Base-by-base conservation (phyloP, 2,888 invertebrate species). In the Anarsia innoxiella region DNA sequence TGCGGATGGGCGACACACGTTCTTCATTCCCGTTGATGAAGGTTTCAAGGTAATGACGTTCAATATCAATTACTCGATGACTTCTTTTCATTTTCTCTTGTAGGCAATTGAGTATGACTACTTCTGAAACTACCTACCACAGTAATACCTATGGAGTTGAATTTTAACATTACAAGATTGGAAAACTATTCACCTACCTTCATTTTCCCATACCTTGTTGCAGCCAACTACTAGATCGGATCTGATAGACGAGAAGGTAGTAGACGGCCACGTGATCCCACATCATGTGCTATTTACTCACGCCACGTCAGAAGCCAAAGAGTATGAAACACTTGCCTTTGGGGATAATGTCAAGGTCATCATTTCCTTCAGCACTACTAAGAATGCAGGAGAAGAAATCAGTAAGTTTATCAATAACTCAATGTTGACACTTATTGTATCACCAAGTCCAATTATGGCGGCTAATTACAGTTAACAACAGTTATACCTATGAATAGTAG, bases 191-290 rank as follows among this genome's bases (percentile, higher is more conserved):
- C n/a, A n/a, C n/a, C n/a, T n/a, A n/a, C n/a, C n/a, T n/a, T n/a
- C n/a, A n/a, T n/a, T n/a, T n/a, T n/a, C n/a, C n/a, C n/a, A n/a
- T n/a, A n/a, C 8, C 8, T 19, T 19, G 19, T 67, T 66, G 11
- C 60, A 91, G 91, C 89, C 90, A 42, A 85, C 88, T 12, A 88
- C 90, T 6, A 86, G 92, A 45, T 90, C 91, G 16, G 90, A 91
- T 54, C 86, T 92, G 56, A 91, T 96, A 42, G 95, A 95, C 67
- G 89, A 87, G 31, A 93, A 93, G 67, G 94, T 95, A 38, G 90
- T 96, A 44, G 94, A 95, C 66, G 95, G 95, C 0, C 96, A 97
- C 70, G 92, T 97, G 36, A 93, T 97, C 51, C 94, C 95, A 0
- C 90, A 91, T 60, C 89, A 92, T 62, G 95, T 95, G 13, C 88